Evolutionary conservation across 1,140 invertebrate species (phyloP).

Genomic region (Uloborus diversus): DNA sequence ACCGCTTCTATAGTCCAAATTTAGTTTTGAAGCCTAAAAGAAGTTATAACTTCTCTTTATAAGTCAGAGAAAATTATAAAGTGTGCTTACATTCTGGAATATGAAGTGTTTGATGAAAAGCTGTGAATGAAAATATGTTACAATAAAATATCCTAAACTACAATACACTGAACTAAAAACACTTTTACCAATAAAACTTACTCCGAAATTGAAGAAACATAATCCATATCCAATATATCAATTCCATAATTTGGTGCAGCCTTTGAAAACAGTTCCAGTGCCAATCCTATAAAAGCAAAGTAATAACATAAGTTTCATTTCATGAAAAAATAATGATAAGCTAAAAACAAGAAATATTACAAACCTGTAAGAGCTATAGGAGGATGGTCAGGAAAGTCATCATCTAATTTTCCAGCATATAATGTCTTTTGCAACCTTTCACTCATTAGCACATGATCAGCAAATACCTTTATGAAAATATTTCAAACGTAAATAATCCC

Average conservation of each 20-base stretch:
- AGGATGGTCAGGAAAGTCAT: conserved; percentile 27
- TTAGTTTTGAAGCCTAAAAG: no score
- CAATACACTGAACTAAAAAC: no score
- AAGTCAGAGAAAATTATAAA: no score
- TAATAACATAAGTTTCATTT: not conserved
- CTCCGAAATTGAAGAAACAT: conserved; percentile 78
- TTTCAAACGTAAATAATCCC: no score
- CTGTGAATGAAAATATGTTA: no score
- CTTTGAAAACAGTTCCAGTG: conserved; percentile 40
- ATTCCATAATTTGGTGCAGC: conserved; percentile 69
- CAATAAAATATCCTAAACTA: no score
- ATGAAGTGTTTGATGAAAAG: no score
- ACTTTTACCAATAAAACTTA: no score
- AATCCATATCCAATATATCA: conserved; percentile 80
- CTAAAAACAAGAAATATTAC: not conserved
- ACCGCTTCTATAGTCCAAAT: no score
- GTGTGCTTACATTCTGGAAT: no score
- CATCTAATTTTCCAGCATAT: conserved; percentile 27
- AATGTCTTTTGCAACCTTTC: conserved; percentile 27
- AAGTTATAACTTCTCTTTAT: no score
- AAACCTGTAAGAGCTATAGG: conserved; percentile 35
- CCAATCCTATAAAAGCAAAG: conserved; percentile 19
- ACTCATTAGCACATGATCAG: conserved; percentile 27
- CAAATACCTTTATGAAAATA: conserved; percentile 31
- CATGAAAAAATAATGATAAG: not conserved